These are phyloP conservation scores for Porites cylindrica DNA, from an alignment of 92 coral and sea anemone genomes.

Conservation along the genomic window DNA sequence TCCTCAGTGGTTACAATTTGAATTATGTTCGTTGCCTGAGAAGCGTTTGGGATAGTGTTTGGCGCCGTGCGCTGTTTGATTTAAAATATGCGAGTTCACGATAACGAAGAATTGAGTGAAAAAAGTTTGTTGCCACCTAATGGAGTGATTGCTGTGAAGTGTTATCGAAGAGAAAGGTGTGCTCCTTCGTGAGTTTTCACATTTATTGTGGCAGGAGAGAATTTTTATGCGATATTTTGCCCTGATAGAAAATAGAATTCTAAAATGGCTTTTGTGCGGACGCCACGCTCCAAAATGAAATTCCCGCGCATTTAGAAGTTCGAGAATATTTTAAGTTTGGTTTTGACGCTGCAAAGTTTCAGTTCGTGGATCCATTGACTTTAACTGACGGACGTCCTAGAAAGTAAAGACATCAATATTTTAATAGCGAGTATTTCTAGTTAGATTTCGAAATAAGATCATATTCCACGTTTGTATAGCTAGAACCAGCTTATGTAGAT, in stretches of 20 bases:
- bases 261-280: neutral
- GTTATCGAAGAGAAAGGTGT: neutral
- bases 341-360: neutral
- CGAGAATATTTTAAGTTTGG: slow-evolving; percentile 35
- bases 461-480: neutral
- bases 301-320: slow-evolving; percentile 56
- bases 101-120: slow-evolving; percentile 14
- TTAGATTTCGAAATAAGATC: slow-evolving; percentile 23
- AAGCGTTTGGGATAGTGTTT: neutral
- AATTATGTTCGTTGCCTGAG: slow-evolving; percentile 10
- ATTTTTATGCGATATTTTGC: neutral
- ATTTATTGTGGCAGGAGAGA: neutral
- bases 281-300: slow-evolving; percentile 43
- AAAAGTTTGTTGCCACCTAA: slow-evolving; percentile 5
- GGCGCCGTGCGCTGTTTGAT: slow-evolving; percentile 14
- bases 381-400: neutral
- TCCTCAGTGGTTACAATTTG: slow-evolving; percentile 8
- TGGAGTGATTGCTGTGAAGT: neutral
- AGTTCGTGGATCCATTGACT: too few relatives aligned
- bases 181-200: neutral
- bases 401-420: neutral
- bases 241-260: neutral
- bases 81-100: slow-evolving; percentile 35
- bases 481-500: neutral
- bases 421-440: neutral